A percentile compares a stretch with the other conserved stretches of the same genome.
These are phyloP conservation scores for Pipa parva DNA, from an alignment of 2,113 vertebrate genomes.

Conservation along the genomic window DNA sequence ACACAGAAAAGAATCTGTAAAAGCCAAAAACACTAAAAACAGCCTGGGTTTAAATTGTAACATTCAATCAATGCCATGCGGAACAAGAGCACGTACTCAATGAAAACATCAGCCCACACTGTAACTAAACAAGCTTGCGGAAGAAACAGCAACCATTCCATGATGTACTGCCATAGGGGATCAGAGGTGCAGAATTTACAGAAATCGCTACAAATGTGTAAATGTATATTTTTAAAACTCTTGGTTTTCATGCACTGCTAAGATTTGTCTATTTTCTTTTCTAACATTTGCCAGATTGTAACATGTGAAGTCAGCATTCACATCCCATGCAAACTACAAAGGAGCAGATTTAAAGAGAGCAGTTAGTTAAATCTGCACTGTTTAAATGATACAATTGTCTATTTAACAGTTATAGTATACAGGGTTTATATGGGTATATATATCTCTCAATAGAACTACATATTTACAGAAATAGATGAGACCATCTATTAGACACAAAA, in stretches of 20 bases:
- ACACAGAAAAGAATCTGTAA: conserved; percentile 43
- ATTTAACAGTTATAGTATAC: too few relatives aligned
- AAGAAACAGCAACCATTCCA: conserved; percentile 66
- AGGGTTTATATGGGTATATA: too few relatives aligned
- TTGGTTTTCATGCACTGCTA: conserved; percentile 72
- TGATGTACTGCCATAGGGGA: conserved; percentile 68
- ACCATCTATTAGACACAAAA: too few relatives aligned
- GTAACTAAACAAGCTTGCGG: conserved; percentile 73
- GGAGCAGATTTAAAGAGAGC: conserved; percentile 73
- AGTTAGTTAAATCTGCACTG: too few relatives aligned
- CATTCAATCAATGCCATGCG: conserved; percentile 82
- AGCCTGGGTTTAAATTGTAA: conserved; percentile 75
- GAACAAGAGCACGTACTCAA: conserved; percentile 71
- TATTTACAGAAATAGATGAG: too few relatives aligned
- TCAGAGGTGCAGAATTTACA: conserved; percentile 63
- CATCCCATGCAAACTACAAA: conserved; percentile 85
- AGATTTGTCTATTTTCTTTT: conserved; percentile 51
- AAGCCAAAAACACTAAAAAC: conserved; percentile 76
- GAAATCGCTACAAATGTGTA: conserved; percentile 64
- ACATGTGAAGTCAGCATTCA: conserved; percentile 78
- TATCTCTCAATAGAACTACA: too few relatives aligned
- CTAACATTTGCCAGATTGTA: conserved; percentile 56
- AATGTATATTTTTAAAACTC: conserved; percentile 65
- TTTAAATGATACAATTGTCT: too few relatives aligned
- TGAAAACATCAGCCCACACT: conserved; percentile 69